Conservation (phyloP, 2,888 invertebrate genomes). For the Limnephilus lunatus region DNA sequence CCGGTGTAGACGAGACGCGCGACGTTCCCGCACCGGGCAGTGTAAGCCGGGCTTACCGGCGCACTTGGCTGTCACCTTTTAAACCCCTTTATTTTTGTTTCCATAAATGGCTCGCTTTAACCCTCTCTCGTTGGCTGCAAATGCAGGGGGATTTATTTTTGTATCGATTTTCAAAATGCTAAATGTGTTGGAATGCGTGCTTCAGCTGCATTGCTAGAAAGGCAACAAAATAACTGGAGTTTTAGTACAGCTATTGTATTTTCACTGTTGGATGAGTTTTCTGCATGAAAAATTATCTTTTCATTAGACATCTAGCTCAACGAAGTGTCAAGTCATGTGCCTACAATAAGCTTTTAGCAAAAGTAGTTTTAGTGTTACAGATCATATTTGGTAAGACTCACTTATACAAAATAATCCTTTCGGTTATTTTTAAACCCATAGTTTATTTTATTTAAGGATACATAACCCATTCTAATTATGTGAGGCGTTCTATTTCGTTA, state of each 20-base stretch:
- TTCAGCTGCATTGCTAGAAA: background rate
- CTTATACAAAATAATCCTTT: background rate
- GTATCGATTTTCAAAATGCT: background rate
- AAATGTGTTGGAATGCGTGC: background rate
- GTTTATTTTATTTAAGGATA: background rate
- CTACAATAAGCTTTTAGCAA: background rate
- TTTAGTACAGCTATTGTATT: background rate
- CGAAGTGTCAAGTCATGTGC: no score
- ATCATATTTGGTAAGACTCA: background rate
- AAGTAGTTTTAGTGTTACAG: background rate
- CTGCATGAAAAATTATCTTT: background rate
- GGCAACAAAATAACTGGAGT: background rate
- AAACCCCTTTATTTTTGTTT: conserved; percentile 28
- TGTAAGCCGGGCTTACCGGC: conserved; percentile 24
- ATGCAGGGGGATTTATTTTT: conserved; percentile 6
- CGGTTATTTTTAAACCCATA: background rate
- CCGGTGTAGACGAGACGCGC: conserved; percentile 36
- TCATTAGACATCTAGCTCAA: no score
- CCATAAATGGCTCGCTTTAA: background rate
- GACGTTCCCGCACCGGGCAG: background rate
- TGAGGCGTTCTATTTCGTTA: background rate
- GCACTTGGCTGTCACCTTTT: conserved; percentile 11
- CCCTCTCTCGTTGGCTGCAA: conserved; percentile 2
- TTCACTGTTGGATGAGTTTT: background rate
- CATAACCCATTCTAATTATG: background rate